Percentiles rank a stretch among this genome's conserved stretches.
These are phyloP conservation scores for Tetraneura akinire DNA, from an alignment of 1,140 invertebrate genomes.

Conservation along the genomic window DNA sequence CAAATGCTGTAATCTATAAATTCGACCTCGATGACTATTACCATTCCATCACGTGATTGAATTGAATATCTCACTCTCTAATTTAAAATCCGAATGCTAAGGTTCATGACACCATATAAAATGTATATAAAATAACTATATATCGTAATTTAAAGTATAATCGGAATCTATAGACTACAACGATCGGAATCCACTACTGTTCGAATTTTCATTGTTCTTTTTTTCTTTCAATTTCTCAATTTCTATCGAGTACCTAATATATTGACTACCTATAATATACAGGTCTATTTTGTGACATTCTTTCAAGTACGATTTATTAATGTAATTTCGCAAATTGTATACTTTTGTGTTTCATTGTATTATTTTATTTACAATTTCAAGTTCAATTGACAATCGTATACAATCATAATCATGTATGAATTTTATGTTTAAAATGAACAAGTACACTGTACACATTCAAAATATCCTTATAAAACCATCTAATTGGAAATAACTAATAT, in stretches of 20 bases:
- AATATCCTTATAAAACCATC: too few relatives aligned
- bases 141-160: constrained; percentile 3
- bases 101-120: constrained; percentile 15
- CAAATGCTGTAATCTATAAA: constrained; percentile 11
- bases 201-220: constrained; percentile 6
- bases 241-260: background rate
- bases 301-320: background rate
- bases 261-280: background rate
- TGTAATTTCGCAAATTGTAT: background rate
- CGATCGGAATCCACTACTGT: background rate
- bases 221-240: background rate
- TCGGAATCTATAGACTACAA: background rate
- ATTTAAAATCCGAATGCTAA: constrained; percentile 15
- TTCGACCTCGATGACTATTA: constrained; percentile 42
- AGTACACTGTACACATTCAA: background rate
- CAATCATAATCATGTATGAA: background rate
- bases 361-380: background rate
- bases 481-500: too few relatives aligned
- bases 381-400: background rate
- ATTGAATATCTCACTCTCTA: constrained; percentile 6
- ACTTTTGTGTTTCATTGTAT: too few relatives aligned
- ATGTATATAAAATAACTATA: too few relatives aligned
- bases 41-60: constrained; percentile 33
- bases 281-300: background rate
- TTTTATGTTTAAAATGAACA: background rate